Evolutionary conservation across 2,888 invertebrate genomes (phyloP), one percentile per base, ranked within the genome.

Genomic region (Tanytarsus gracilentus): DNA sequence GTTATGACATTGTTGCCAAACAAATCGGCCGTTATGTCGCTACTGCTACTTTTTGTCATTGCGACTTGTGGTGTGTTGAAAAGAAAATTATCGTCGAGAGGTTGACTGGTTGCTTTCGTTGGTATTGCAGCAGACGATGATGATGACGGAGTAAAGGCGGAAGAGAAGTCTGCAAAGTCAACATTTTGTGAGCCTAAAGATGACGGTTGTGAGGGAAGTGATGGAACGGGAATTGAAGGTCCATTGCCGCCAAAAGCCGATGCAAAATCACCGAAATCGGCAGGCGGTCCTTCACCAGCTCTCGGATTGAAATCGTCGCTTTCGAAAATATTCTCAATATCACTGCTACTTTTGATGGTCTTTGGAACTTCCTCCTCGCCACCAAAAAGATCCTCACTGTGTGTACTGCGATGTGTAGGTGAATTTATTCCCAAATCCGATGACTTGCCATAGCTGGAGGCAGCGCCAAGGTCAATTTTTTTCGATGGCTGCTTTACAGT

Each of bases 161-260:
- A 81, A 63, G 78, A 78, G 71, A 91, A 90, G 74, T 90, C 91
- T 0, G 89, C 91, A 73, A 91, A 91, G 64, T 85, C 86, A 39
- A 36, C 44, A 29, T 40, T 16, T 56, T 60, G 60, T 50, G 50
- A 61, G 11, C 61, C 63, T 30, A 16, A 18, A 26, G 40, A 14
- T 29, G 40, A 11, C 1, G 11, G 8, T 44, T 30, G 26, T 33
- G 52, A 11, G 7, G 21, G 9, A 2, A 29, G 7, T 4, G 7
- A 11, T 33, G 33, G n/a, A 36, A 6, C 16, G 33, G 62, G 67
- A 21, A 64, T 62, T n/a, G 65, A 63, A 6, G 66, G 59, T 2
- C 67, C 62, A 8, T 71, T 65, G 58, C 70, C 68, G 11, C 75
- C 77, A 70, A 88, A 88, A 1, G 85, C 88, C 63, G 81, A 78